Base-by-base conservation (phyloP, 2,113 vertebrate genomes). In the Percina caprodes region DNA sequence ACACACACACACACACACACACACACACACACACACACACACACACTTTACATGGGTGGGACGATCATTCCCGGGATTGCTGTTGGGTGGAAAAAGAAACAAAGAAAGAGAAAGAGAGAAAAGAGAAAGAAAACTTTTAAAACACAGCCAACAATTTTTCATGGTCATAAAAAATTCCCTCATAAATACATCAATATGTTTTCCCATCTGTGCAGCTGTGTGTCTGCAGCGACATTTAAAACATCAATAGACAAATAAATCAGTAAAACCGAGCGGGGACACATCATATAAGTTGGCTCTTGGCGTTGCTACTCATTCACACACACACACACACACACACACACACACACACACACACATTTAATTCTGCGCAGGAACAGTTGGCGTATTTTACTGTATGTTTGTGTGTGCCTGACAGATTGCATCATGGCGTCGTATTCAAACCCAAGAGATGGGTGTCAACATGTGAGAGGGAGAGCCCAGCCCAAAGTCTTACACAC, bases 31-130 rank as follows among this genome's bases (percentile, higher is more conserved):
- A 52, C 69, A 54, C 96, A 74, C 80, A 61, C 79, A 75, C 74
- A 54, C 80, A 74, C 51, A 75, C 91, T 96, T 97, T 97, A 99
- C 97, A 99, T 98, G 92, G 97, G 97, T 93, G 97, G 97, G 92
- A 97, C 96, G 80, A 99, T 98, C 97, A 97, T 98, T 95, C 97
- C 97, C 87, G 97, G 97, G 94, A 98, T 97, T 91, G 96, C 97
- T 98, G 96, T 85, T 33, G 69, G 91, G 92, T 58, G 84, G 83
- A 78, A 70, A 82, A 59, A 84, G 62, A 83, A 55, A 88, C 55
- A 82, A 19, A 69, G 23, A 55, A 75, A 71, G n/a, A 70, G 71
- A 68, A 1, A 7, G 42, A 78, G 35, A 84, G 19, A 74, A 39
- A 13, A 58, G 77, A 23, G 67, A 21, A 14, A 61, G 6, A 62